Evolutionary conservation across 2,888 invertebrate species (phyloP), one percentile per base, ranked within the genome.

Genomic region (Physocephala rufipes): DNA sequence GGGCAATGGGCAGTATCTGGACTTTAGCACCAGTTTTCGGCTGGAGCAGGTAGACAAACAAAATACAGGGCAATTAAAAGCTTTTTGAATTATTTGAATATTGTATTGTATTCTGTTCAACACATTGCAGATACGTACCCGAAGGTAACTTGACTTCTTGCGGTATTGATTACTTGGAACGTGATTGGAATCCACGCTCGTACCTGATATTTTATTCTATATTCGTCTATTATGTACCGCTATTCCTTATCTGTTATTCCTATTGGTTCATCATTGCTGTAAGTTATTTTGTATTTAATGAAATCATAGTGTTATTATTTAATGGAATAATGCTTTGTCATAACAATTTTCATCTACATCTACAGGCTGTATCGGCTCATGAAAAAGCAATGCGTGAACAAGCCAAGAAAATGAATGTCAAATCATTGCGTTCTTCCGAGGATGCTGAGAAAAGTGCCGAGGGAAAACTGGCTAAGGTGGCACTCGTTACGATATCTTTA

Each of bases 131-230:
- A 84, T 96, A 96, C 84, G 95, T 96, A 63, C 96, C 96, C 12
- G 96, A 96, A 87, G 96, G 96, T 73, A 95, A 96, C 87, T 92
- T 96, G 91, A 95, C 95, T 59, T 94, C 95, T 47, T 96, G 96
- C 82, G 95, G 96, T 71, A 95, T 95, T 70, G 95, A 95, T 85
- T 95, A 95, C 84, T 88, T 95, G 78, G 89, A 86, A 85, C 91
- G 92, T 86, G 91, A 91, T 75, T 91, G 91, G 90, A 79, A 91
- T 76, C 93, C 92, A 86, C 89, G 91, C 77, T 92, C 93, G 80
- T 95, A 95, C 87, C 91, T 95, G 80, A 86, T 94, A 63, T 87
- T 91, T 75, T 95, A 95, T 86, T 90, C 91, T n/a, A 84, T 92
- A 73, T 94, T 92, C 82, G 91, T 91, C 59, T 95, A 94, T 87